Conservation (phyloP, 2,797 vertebrate genomes). For the Hydrocynus forskahlii region DNA sequence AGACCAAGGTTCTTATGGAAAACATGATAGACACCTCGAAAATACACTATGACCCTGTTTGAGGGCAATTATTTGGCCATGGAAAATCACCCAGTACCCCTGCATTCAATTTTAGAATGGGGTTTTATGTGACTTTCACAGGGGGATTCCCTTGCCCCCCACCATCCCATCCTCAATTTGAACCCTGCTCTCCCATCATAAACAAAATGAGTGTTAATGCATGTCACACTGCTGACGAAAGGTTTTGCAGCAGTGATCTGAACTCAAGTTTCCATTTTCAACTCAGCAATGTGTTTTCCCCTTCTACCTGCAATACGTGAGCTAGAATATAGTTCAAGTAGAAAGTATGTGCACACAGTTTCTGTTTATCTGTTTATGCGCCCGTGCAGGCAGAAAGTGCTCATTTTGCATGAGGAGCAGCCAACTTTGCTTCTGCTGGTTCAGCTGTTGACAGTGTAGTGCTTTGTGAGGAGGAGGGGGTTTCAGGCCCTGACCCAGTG, state of each 20-base stretch:
- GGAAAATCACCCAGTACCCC: too few species aligned
- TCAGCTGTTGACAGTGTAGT: slow-evolving; percentile 60
- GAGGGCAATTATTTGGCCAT: too few species aligned
- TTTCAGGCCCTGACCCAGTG: slow-evolving; percentile 49
- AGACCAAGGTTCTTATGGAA: too few species aligned
- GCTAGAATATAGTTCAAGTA: slow-evolving; percentile 19
- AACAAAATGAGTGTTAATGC: slow-evolving; percentile 18
- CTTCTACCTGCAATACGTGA: slow-evolving; percentile 9
- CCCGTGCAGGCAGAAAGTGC: slow-evolving; percentile 18
- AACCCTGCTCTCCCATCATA: background rate
- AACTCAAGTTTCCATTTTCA: slow-evolving; percentile 19
- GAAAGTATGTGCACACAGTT: slow-evolving; percentile 20
- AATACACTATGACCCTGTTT: too few species aligned
- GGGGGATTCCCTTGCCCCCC: background rate
- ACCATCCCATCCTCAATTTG: background rate
- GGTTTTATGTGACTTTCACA: background rate
- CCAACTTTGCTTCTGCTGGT: slow-evolving; percentile 55
- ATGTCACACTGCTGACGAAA: background rate
- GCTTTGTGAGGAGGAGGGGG: slow-evolving; percentile 44
- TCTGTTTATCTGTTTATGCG: background rate
- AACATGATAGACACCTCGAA: too few species aligned
- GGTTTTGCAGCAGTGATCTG: background rate
- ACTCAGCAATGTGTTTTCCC: background rate
- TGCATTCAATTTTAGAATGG: too few species aligned
- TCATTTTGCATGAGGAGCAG: slow-evolving; percentile 47